A percentile compares a stretch with the other conserved stretches of the same genome.
Conservation (phyloP, 2,113 vertebrate species). For the Nesoenas mayeri region DNA sequence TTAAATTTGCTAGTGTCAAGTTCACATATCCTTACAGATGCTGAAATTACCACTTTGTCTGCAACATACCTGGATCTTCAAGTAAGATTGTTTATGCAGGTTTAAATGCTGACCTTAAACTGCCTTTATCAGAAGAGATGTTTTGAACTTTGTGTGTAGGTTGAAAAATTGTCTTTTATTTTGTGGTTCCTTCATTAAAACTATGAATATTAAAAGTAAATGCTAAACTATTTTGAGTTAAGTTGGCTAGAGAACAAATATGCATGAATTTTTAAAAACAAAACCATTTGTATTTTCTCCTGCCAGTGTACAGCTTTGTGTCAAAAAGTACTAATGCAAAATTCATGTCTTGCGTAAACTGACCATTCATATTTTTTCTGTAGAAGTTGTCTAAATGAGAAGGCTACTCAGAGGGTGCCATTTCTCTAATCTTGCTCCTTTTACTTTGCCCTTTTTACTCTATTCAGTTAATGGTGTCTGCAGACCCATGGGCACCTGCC, state of each 20-base stretch:
- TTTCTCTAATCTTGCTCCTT: neutral
- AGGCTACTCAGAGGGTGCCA: neutral
- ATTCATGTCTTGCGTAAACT: neutral
- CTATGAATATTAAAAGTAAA: neutral
- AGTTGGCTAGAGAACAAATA: neutral
- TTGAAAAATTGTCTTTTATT: neutral
- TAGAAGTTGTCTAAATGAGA: neutral
- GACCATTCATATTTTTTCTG: neutral
- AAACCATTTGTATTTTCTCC: neutral
- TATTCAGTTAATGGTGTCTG: accelerated
- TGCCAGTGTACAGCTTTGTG: neutral
- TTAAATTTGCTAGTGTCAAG: neutral
- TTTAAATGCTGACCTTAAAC: neutral
- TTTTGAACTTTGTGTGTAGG: neutral
- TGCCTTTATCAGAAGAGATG: neutral
- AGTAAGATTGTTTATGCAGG: neutral
- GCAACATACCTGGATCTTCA: neutral
- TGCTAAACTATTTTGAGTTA: neutral
- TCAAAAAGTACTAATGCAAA: neutral
- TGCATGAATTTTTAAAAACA: neutral
- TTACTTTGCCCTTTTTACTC: neutral
- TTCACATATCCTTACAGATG: neutral
- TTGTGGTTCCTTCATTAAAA: neutral
- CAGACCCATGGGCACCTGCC: neutral
- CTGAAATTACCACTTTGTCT: neutral